These are phyloP conservation scores for Lepidurus arcticus DNA, from an alignment of 1,140 invertebrate species.

Conservation along the genomic window DNA sequence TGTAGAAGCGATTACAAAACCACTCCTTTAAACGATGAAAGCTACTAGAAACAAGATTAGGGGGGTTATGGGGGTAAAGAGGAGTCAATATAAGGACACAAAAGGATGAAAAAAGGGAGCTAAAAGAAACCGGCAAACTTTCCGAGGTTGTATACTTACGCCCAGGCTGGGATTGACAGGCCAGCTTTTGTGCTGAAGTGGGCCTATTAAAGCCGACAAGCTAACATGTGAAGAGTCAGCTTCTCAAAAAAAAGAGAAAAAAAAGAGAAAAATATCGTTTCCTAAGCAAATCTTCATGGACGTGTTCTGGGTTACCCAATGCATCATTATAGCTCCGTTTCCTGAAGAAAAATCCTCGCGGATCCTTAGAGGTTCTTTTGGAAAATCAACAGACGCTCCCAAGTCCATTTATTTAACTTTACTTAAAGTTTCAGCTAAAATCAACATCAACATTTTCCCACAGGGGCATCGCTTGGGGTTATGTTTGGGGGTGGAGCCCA, in stretches of 20 bases:
- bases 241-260: not conserved
- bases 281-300: not conserved
- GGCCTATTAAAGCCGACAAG: slow-evolving; percentile 21
- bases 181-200: slow-evolving; percentile 18
- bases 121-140: not conserved
- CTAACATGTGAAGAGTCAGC: slow-evolving; percentile 5
- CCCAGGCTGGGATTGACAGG: slow-evolving; percentile 16
- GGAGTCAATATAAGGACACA: not conserved
- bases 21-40: not conserved
- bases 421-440: no score
- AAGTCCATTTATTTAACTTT: no score
- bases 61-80: not conserved
- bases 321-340: not conserved
- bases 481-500: no score
- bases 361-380: no score
- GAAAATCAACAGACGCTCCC: no score
- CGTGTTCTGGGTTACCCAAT: not conserved
- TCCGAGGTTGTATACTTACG: not conserved
- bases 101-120: not conserved
- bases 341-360: not conserved
- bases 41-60: slow-evolving; percentile 1
- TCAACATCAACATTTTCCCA: no score
- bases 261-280: not conserved
- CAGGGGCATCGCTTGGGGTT: no score
- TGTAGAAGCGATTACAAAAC: not conserved